Base-by-base conservation (phyloP, 1,140 invertebrate species). In the Luehdorfia chinensis region DNA sequence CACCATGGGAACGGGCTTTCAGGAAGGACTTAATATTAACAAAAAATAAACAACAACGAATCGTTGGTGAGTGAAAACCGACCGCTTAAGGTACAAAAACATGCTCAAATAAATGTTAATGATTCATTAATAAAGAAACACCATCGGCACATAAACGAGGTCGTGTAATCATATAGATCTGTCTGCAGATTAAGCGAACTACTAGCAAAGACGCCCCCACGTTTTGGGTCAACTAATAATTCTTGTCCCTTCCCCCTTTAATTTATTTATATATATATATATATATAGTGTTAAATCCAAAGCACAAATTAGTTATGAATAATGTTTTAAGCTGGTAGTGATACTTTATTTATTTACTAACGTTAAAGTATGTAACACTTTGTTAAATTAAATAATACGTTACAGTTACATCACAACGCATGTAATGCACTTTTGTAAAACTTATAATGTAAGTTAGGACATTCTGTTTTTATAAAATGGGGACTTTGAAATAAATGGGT, bases 391-490 rank as follows among this genome's bases (percentile, higher is more conserved):
- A 50, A 59, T 61, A 47, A 69, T 75, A 68, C 62, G 75, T 65
- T 55, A 62, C 55, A 56, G 59, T 75, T 72, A 76, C 57, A 55
- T 70, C 50, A 55, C 58, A 55, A 66, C 45, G 70, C 72, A 80
- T 77, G 67, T 71, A 71, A 77, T 75, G 75, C 77, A 73, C 66
- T 66, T 68, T 73, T 66, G 61, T 77, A 74, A 77, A 56, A 63
- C 51, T 61, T 65, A 50, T 55, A 57, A 56, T 51, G 21, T 79
- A 75, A 73, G 63, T 73, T 75, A 73, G 71, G 51, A 63, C 60
- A 67, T 78, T 78, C 59, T 78, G 73, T 78, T 81, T 75, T 77
- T 73, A 75, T 78, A 72, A 74, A 77, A 81, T 66, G 62, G 65
- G 59, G 58, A 71, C 66, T 64, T 52, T 31, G 47, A 55, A 81